Evolutionary conservation across 2,113 vertebrate genomes (phyloP).

Genomic region (Acinonyx jubatus): DNA sequence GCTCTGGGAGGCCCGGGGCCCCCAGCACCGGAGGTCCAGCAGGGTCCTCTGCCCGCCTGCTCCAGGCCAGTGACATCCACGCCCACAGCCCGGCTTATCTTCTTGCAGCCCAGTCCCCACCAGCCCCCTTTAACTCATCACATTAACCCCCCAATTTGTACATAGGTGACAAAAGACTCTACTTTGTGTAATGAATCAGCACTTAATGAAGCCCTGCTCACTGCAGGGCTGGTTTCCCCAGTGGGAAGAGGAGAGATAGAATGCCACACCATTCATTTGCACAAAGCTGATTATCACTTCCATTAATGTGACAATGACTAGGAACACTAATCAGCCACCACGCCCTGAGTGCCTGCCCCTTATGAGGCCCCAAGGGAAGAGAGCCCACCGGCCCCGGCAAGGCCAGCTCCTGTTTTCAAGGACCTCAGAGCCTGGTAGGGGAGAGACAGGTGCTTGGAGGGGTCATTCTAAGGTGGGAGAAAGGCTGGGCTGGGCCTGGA

Average conservation of each 20-base stretch:
- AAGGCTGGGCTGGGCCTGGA: not conserved
- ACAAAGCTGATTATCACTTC: not conserved
- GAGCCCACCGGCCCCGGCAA: not conserved
- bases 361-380: not conserved
- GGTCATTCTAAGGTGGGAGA: not conserved
- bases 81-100: not conserved
- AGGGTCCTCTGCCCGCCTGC: not conserved
- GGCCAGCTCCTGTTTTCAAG: not conserved
- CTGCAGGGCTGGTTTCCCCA: not conserved
- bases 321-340: not conserved
- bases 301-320: conserved; percentile 8
- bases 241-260: not conserved
- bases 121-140: not conserved
- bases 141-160: not conserved
- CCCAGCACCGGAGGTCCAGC: not conserved
- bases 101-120: not conserved
- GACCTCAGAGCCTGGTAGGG: not conserved
- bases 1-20: not conserved
- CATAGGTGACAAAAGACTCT: not conserved
- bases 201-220: conserved; percentile 34
- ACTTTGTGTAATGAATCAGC: conserved; percentile 41
- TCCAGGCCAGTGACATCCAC: not conserved
- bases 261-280: not conserved
- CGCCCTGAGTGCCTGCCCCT: rapidly evolving
- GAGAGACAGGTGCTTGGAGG: not conserved